phyloP scores from a whole-genome alignment of 2,888 invertebrate species.

The Acanthosoma haemorrhoidale region DNA sequence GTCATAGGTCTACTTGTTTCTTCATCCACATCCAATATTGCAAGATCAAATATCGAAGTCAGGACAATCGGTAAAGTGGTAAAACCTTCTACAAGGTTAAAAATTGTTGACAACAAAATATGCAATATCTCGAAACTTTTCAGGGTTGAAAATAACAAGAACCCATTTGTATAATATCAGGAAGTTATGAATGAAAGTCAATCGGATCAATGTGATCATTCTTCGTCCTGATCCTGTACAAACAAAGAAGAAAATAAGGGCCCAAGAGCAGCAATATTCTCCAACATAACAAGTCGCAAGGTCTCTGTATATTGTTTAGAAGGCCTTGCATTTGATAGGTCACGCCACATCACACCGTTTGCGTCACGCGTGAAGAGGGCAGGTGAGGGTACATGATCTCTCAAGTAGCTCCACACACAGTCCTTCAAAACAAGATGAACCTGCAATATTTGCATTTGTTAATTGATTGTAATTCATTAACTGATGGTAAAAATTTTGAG shows the following conservation, averaged over 20 bases:
- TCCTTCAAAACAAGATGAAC: slow-evolving; percentile 74
- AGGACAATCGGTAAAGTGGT: no score
- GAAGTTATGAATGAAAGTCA: no score
- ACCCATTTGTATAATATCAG: no score
- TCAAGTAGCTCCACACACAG: slow-evolving; percentile 83
- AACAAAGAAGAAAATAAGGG: slow-evolving; percentile 73
- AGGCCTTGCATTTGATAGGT: slow-evolving; percentile 64
- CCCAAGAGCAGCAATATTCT: slow-evolving; percentile 69
- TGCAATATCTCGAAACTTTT: no score
- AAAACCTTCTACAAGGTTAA: no score
- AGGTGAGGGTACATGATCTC: slow-evolving; percentile 83
- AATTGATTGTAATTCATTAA: not conserved
- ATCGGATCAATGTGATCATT: not conserved
- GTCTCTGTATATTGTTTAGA: slow-evolving; percentile 72
- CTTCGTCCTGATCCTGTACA: slow-evolving; percentile 36
- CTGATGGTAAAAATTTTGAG: slow-evolving; percentile 28
- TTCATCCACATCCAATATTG: no score
- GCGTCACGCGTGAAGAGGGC: slow-evolving; percentile 66
- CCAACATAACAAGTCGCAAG: slow-evolving; percentile 69
- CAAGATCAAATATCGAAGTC: no score
- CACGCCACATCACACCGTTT: slow-evolving; percentile 58
- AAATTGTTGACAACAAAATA: no score
- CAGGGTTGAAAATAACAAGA: no score
- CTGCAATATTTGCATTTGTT: slow-evolving; percentile 51
- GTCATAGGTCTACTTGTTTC: no score